Percentiles rank a stretch among this genome's conserved stretches.
phyloP scores from a whole-genome alignment of 2,113 vertebrate species.

The Maccullochella peelii region DNA sequence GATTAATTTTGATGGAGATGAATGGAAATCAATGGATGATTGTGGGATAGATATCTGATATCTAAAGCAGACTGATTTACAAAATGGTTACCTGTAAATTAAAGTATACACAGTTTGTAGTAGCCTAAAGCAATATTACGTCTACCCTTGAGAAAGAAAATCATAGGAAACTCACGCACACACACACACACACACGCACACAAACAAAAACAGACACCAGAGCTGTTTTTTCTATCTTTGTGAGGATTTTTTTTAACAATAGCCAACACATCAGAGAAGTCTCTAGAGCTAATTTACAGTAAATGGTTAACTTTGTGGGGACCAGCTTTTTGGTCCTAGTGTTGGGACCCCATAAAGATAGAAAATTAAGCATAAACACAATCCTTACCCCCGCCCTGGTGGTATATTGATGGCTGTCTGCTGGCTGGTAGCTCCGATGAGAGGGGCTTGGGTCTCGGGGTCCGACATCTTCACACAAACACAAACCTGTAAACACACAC shows the following conservation, averaged over 20 bases:
- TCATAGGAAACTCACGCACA: not conserved
- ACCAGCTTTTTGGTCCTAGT: not conserved
- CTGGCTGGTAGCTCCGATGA: conserved; percentile 21
- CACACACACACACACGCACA: not conserved
- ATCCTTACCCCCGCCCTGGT: conserved; percentile 34
- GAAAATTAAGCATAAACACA: not conserved
- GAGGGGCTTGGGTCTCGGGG: conserved; percentile 27
- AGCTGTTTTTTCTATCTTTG: not conserved
- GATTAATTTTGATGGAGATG: not conserved
- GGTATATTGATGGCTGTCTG: conserved; percentile 20
- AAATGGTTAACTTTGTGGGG: not conserved
- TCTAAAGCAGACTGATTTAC: not conserved
- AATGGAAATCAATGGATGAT: not conserved
- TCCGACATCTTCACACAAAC: conserved; percentile 57
- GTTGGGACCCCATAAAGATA: not conserved
- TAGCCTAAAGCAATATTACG: too few relatives aligned
- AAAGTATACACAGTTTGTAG: not conserved
- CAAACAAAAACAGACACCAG: not conserved
- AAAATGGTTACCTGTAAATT: not conserved
- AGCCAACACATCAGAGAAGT: not conserved
- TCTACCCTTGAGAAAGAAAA: too few relatives aligned
- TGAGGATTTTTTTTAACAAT: not conserved
- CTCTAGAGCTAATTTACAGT: not conserved
- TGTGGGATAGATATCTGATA: not conserved
- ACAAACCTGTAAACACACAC: conserved; percentile 45